phyloP scores from a whole-genome alignment of 2,113 vertebrate genomes.

The Gasterosteus aculeatus region DNA sequence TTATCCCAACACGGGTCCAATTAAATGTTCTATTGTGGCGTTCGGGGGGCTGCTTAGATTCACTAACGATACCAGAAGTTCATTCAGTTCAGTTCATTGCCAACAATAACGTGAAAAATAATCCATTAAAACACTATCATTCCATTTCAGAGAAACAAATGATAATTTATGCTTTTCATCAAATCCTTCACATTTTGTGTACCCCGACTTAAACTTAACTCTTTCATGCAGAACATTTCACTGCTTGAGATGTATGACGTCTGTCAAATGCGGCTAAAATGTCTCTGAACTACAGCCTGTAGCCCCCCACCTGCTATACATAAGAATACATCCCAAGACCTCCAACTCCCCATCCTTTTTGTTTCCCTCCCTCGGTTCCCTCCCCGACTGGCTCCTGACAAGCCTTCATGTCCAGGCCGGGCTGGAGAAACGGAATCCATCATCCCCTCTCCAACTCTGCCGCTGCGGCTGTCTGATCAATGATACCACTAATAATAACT shows the following conservation, averaged over 20 bases:
- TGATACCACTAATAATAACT: slow-evolving; percentile 85
- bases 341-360: slow-evolving; percentile 3
- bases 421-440: slow-evolving; percentile 73
- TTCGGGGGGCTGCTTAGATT: neutral
- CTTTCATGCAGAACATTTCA: slow-evolving; percentile 37
- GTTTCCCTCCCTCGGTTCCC: slow-evolving; percentile 11
- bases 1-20: neutral
- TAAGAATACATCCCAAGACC: slow-evolving; percentile 33
- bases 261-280: slow-evolving; percentile 42
- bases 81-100: neutral
- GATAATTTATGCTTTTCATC: neutral
- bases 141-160: slow-evolving; percentile 15
- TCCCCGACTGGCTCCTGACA: slow-evolving; percentile 52
- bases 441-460: slow-evolving; percentile 71
- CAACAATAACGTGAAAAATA: slow-evolving; percentile 1
- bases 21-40: neutral
- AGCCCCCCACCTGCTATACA: slow-evolving; percentile 44
- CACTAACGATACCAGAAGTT: neutral
- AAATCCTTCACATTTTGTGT: slow-evolving; percentile 14
- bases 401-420: slow-evolving; percentile 58
- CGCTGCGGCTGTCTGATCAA: slow-evolving; percentile 79
- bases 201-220: slow-evolving; percentile 32
- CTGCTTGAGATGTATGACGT: slow-evolving; percentile 45
- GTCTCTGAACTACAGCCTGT: slow-evolving; percentile 45
- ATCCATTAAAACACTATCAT: slow-evolving; percentile 10